A percentile compares a stretch with the other conserved stretches of the same genome.
Conservation (phyloP, 1,140 invertebrate genomes). For the Ylistrum balloti region DNA sequence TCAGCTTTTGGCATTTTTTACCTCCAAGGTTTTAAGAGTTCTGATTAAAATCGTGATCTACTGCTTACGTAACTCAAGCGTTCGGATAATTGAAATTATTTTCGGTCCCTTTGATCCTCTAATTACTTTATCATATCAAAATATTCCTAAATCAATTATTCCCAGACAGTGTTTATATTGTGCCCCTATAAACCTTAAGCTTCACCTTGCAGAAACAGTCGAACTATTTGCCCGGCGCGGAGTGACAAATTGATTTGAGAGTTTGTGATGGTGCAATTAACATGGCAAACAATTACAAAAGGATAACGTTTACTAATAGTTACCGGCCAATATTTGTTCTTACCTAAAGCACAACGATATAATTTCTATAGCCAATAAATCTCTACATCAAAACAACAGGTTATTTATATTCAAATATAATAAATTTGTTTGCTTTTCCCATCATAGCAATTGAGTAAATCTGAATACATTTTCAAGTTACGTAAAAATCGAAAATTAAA, state of each 20-base stretch:
- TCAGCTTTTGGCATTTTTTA: conserved; percentile 42
- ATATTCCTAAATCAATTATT: conserved; percentile 53
- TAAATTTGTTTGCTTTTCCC: neutral
- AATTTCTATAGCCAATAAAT: conserved; percentile 14
- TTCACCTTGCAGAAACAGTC: conserved; percentile 44
- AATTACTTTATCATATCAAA: conserved; percentile 58
- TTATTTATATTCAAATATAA: conserved; percentile 41
- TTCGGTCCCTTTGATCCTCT: conserved; percentile 52
- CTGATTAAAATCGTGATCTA: conserved; percentile 28
- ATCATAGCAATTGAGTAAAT: conserved; percentile 18
- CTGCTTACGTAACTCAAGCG: conserved; percentile 41
- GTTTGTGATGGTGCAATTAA: conserved; percentile 46
- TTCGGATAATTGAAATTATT: neutral
- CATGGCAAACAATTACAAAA: conserved; percentile 10
- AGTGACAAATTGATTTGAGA: conserved; percentile 46
- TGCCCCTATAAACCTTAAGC: conserved; percentile 49
- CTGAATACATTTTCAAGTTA: neutral
- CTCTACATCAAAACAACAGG: neutral
- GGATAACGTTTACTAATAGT: conserved; percentile 40
- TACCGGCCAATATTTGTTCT: conserved; percentile 14
- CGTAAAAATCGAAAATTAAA: neutral
- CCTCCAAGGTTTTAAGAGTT: conserved; percentile 49
- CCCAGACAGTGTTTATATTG: conserved; percentile 51
- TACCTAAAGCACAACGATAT: conserved; percentile 17
- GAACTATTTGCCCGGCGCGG: conserved; percentile 13